Evolutionary conservation across 2,797 vertebrate species (phyloP).

Genomic region (Eulemur albifrons): DNA sequence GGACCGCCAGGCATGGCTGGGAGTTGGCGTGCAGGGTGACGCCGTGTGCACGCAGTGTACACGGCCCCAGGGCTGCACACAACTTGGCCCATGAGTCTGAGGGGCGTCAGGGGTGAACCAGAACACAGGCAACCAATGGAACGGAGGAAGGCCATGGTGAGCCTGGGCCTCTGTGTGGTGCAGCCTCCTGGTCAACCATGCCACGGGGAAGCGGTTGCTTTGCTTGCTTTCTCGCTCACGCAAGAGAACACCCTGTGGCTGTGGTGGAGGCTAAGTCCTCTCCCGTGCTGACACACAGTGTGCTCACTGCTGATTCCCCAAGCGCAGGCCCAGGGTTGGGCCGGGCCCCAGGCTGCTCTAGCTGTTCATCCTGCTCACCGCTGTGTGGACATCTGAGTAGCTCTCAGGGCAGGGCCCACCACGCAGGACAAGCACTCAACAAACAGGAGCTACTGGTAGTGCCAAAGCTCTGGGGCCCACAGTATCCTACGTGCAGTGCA

Average conservation of each 20-base stretch:
- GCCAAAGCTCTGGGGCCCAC: too few species aligned
- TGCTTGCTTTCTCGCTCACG: neutral
- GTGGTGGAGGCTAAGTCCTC: too few species aligned
- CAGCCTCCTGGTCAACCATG: neutral
- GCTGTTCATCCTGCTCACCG: neutral
- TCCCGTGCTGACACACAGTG: neutral
- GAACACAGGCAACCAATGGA: neutral
- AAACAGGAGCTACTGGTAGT: neutral
- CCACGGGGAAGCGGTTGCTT: neutral
- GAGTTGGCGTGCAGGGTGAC: neutral
- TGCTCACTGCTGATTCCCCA: neutral
- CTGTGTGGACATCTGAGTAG: neutral
- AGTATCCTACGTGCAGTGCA: neutral
- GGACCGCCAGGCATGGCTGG: neutral
- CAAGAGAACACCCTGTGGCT: neutral
- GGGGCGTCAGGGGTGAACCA: neutral
- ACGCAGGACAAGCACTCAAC: neutral
- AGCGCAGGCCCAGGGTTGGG: neutral
- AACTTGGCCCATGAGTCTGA: neutral
- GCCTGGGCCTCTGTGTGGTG: neutral
- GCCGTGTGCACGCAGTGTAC: fast-evolving
- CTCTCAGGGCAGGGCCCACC: neutral
- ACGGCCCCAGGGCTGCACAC: neutral
- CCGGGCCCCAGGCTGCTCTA: neutral
- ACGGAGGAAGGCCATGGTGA: neutral